Evolutionary conservation across 1,140 invertebrate genomes (phyloP).

Genomic region (Sinella curviseta): DNA sequence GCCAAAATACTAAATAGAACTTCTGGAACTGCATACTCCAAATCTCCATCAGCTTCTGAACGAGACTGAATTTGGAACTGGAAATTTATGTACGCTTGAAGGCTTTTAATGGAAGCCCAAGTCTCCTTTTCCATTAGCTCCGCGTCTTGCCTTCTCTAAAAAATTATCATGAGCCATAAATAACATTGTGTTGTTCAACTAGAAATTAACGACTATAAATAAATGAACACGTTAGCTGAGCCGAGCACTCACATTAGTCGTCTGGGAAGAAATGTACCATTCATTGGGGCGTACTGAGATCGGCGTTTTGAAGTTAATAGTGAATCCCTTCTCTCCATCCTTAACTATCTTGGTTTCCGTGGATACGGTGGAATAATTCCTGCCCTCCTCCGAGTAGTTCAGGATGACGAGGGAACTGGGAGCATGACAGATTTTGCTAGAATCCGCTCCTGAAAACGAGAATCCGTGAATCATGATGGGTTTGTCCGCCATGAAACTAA

Average conservation of each 20-base stretch:
- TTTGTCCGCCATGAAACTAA: slow-evolving; percentile 6
- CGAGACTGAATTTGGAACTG: slow-evolving; percentile 38
- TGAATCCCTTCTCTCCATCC: slow-evolving; percentile 36
- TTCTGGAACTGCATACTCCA: slow-evolving; percentile 38
- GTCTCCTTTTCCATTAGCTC: slow-evolving; percentile 21
- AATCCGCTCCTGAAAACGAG: slow-evolving; percentile 32
- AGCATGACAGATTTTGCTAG: slow-evolving; percentile 35
- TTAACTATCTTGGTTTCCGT: slow-evolving; percentile 20
- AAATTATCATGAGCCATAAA: no score
- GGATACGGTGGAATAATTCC: slow-evolving; percentile 31
- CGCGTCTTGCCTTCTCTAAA: slow-evolving; percentile 29
- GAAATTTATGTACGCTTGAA: slow-evolving; percentile 35
- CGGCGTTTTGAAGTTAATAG: slow-evolving; percentile 37
- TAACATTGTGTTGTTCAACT: no score
- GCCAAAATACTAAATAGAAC: slow-evolving; percentile 29
- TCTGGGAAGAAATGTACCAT: slow-evolving; percentile 39
- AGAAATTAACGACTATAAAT: background rate
- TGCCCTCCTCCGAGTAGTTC: slow-evolving; percentile 32
- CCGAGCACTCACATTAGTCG: slow-evolving; percentile 29
- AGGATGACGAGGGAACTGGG: slow-evolving; percentile 35
- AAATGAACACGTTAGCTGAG: no score
- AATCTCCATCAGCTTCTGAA: slow-evolving; percentile 28
- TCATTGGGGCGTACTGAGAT: slow-evolving; percentile 35
- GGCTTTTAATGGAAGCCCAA: slow-evolving; percentile 34
- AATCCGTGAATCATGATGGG: slow-evolving; percentile 21